Evolutionary conservation across 2,888 invertebrate species (phyloP), one percentile per base, ranked within the genome.

Genomic region (Bibio marci): DNA sequence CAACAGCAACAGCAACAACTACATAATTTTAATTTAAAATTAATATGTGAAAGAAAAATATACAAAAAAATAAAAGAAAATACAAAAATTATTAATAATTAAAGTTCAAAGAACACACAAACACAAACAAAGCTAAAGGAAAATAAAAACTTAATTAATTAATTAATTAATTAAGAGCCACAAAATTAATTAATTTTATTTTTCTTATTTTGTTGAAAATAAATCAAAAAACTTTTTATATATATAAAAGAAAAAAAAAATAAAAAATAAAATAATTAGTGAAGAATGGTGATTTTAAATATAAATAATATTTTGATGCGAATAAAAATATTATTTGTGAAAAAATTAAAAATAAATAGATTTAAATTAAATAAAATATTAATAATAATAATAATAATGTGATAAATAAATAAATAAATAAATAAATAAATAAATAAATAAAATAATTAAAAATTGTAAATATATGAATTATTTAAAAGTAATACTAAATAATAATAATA

Each of bases 81-180:
- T 7, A 26, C n/a, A n/a, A n/a, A n/a, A n/a, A n/a, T 19, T n/a
- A 3, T n/a, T 22, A 22, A 33, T 33, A 22, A 18, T 19, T 18
- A 33, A 22, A n/a, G 22, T n/a, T 19, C 33, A n/a, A 19, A 13
- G 13, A 34, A 33, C 28, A 37, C 38, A 35, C 37, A 38, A 38
- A 41, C 30, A 41, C 17, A 15, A 30, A n/a, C 26, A 38, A 41
- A 33, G 30, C 22, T 32, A 41, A 31, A 42, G 44, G 43, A 44
- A 45, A 43, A 42, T 35, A 34, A 43, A 43, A 45, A 41, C 40
- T 43, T 37, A 45, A n/a, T n/a, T n/a, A n/a, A n/a, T n/a, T n/a
- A n/a, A n/a, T n/a, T n/a, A n/a, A n/a, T 33, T 33, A 33, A 33
- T 33, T 22, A 33, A n/a, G 19, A 14, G 19, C 22, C 22, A 13